Base-by-base conservation (phyloP, 2,888 invertebrate genomes). In the Rapana venosa region DNA sequence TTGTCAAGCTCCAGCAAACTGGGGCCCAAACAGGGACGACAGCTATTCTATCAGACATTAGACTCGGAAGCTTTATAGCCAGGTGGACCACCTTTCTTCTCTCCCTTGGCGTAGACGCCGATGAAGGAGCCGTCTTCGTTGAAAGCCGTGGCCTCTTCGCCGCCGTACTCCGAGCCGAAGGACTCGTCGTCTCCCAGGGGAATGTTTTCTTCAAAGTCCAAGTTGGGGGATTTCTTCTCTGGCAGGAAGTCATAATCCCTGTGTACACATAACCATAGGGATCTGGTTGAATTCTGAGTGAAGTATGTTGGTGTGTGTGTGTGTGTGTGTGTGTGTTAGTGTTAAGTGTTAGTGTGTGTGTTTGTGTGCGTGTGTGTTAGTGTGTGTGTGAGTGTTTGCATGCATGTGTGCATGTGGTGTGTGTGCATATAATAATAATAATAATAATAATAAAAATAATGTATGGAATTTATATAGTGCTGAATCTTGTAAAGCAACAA, bases 81-180 rank as follows among this genome's bases (percentile, higher is more conserved):
- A n/a, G 66, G 32, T 11, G 35, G 56, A 70, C 22, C 56, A 2
- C 26, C 36, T 11, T 5, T 13, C 74, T 88, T 90, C 61, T 87
- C 83, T 79, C 30, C 83, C n/a, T 90, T 90, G 30, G 90, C 32
- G 88, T 92, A 92, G n/a, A 91, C 87, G 35, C 92, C 92, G 70
- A 92, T 92, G 90, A 92, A 92, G 26, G 92, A 92, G 22, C 92
- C 92, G 70, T 92, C 92, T 86, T 92, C 92, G 77, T 92, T 92
- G 89, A 92, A 92, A 35, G 91, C 88, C 32, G 89, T 92, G 30
- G 89, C 88, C 61, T 90, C 92, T n/a, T 92, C 91, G 0, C 91
- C 92, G 47, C 90, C 90, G 35, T 90, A 91, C 1, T 85, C 90
- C n/a, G 90, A 87, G 66, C 90, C 91, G 32, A 91, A 88, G 0